Percentiles rank a stretch among this genome's conserved stretches.
These are phyloP conservation scores for Pachyrhynchus sulphureomaculatus DNA, from an alignment of 1,140 invertebrate species.

Conservation along the genomic window DNA sequence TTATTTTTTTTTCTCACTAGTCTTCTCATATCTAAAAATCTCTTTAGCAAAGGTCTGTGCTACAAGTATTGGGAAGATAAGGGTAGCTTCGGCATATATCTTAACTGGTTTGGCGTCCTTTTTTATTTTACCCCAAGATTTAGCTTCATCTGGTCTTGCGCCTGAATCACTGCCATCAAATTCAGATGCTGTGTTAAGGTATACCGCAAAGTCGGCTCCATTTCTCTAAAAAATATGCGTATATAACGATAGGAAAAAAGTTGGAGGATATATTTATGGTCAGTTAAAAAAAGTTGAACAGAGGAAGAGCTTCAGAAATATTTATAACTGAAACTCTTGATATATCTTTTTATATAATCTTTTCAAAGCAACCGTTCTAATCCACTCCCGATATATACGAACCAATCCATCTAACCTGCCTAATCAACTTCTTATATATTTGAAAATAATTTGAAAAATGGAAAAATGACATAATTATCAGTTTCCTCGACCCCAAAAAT, in stretches of 20 bases:
- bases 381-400: too few species aligned
- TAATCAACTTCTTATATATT: too few species aligned
- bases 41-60: conserved; percentile 89
- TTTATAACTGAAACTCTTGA: too few species aligned
- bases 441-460: too few species aligned
- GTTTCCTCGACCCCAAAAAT: too few species aligned
- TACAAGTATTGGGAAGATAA: conserved; percentile 93
- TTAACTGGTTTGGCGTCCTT: conserved; percentile 90
- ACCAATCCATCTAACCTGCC: too few species aligned
- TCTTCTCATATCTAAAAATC: conserved; percentile 24
- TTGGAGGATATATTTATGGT: background rate
- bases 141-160: conserved; percentile 95
- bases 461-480: too few species aligned
- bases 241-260: background rate
- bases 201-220: conserved; percentile 96
- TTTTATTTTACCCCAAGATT: conserved; percentile 98
- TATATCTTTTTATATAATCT: too few species aligned
- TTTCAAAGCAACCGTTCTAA: too few species aligned
- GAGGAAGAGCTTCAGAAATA: too few species aligned
- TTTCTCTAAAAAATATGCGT: conserved; percentile 68
- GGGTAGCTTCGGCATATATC: conserved; percentile 92
- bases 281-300: too few species aligned
- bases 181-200: conserved; percentile 95
- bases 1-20: conserved; percentile 13
- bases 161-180: conserved; percentile 99